A percentile compares a stretch with the other conserved stretches of the same genome.
Conservation (phyloP, 2,113 vertebrate genomes). For the Poeciliopsis prolifica region DNA sequence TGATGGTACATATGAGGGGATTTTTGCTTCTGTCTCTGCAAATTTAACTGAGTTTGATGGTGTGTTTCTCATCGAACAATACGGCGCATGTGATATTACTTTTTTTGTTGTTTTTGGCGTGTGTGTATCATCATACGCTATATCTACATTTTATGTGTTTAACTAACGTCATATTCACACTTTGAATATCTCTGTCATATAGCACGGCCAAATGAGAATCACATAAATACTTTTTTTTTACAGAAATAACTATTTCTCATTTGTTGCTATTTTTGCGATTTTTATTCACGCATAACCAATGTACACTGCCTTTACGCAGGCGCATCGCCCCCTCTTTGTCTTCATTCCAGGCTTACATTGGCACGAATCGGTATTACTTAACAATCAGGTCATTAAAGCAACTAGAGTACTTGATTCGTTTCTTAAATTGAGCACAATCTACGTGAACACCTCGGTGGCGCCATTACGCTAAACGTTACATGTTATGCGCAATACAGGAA, state of each 20-base stretch:
- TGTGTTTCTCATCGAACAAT: background rate
- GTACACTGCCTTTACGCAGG: constrained; percentile 21
- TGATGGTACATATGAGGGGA: constrained; percentile 42
- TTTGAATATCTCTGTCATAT: background rate
- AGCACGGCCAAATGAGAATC: background rate
- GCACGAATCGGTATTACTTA: background rate
- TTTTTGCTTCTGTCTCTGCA: constrained; percentile 20
- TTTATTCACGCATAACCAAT: background rate
- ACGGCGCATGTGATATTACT: background rate
- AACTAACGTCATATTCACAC: background rate
- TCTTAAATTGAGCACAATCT: background rate
- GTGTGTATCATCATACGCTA: background rate
- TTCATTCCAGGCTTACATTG: background rate
- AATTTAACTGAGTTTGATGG: constrained; percentile 11
- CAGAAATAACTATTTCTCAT: background rate
- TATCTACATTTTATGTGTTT: background rate
- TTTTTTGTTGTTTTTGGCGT: background rate
- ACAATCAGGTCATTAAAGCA: background rate
- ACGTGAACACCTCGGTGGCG: background rate
- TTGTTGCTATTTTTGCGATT: background rate
- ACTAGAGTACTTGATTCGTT: background rate
- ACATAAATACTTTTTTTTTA: background rate
- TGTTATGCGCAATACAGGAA: background rate
- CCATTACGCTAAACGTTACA: background rate
- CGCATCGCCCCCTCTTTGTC: constrained; percentile 35